Evolutionary conservation across 2,113 vertebrate species (phyloP).

Genomic region (Diglossa brunneiventris): DNA sequence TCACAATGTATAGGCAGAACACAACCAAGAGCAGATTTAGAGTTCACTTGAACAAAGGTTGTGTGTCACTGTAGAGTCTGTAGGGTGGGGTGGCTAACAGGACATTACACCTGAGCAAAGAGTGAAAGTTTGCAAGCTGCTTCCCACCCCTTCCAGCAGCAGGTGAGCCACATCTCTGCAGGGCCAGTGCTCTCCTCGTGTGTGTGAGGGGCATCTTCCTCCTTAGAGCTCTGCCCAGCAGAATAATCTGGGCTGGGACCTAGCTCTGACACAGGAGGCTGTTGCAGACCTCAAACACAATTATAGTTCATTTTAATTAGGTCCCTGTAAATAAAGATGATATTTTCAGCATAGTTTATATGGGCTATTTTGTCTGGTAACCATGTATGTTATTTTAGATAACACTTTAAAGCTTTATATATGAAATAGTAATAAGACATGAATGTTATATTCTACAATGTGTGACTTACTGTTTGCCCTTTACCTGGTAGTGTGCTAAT

Average conservation of each 20-base stretch:
- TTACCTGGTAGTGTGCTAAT: not conserved
- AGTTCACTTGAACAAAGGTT: not conserved
- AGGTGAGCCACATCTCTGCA: not conserved
- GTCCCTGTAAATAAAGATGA: slow-evolving; percentile 35
- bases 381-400: slow-evolving; percentile 42
- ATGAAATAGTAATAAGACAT: not conserved
- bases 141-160: not conserved
- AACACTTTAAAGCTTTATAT: slow-evolving; percentile 26
- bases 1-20: not conserved
- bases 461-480: slow-evolving; percentile 1
- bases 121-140: not conserved
- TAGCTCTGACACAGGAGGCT: not conserved
- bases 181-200: not conserved
- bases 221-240: not conserved
- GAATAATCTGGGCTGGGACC: not conserved
- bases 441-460: not conserved
- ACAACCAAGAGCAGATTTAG: not conserved
- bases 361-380: slow-evolving; percentile 40
- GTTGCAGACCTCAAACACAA: not conserved
- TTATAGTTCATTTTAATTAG: not conserved
- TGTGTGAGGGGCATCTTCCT: not conserved
- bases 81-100: not conserved
- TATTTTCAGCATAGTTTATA: slow-evolving; percentile 55
- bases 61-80: not conserved
- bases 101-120: not conserved